Evolutionary conservation across 2,888 invertebrate species (phyloP), one percentile per base, ranked within the genome.

Genomic region (Arctia plantaginis): DNA sequence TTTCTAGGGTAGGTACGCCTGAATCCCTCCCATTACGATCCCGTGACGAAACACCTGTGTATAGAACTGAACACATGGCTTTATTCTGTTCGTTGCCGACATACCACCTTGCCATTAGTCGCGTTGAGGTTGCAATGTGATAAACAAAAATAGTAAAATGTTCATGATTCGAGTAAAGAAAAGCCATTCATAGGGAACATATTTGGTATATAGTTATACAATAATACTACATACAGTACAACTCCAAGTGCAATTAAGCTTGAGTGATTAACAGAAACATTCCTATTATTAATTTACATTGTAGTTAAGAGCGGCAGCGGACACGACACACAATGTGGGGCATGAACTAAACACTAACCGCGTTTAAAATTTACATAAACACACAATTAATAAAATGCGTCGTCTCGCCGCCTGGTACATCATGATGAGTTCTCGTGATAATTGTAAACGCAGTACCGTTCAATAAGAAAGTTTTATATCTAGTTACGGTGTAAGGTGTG

Each of bases 281-380:
- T 30, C 18, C 67, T 8, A 27, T 27, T n/a, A 66, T 27, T 27
- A 41, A 30, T 27, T 6, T n/a, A 66, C 27, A 30, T 30, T 13
- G 44, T 47, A 20, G 44, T 47, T 30, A 67, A 30, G 4, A 47
- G 44, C 23, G 44, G 18, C 27, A 12, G 10, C 27, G 30, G 12
- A 67, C 44, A 3, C 67, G 6, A n/a, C 30, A 7, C 44, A 44
- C 67, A 20, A 10, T 27, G 67, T 12, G 4, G 20, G 20, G 8
- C 27, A 44, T 30, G 51, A 30, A 69, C 51, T 35, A 39, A n/a
- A 18, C 64, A 51, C 66, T 66, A 64, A 70, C 64, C 72, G 68
- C 74, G 62, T 73, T 67, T 72, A 47, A 30, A 66, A 77, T 82
- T 79, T 76, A 39, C 82, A 77, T 82, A 77, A 80, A 75, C 78